Evolutionary conservation across 2,888 invertebrate species (phyloP).

Genomic region (Apodemia hepburni): DNA sequence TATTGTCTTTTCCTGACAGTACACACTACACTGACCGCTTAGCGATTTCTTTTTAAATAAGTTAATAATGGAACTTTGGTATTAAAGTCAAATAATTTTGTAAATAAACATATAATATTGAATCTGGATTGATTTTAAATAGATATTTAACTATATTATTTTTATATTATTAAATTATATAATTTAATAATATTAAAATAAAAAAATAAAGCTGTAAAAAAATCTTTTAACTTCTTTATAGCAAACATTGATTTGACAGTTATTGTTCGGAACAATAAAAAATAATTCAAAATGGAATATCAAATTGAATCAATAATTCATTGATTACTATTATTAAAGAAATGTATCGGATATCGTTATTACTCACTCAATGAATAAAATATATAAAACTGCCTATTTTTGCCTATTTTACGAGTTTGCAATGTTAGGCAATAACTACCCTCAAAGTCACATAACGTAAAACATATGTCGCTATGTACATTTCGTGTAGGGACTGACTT

Average conservation of each 20-base stretch:
- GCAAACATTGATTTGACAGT: background rate
- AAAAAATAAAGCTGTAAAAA: too few species aligned
- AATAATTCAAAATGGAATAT: background rate
- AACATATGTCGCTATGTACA: constrained; percentile 72
- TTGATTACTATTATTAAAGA: background rate
- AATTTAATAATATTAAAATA: too few species aligned
- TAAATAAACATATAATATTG: too few species aligned
- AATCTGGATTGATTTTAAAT: too few species aligned
- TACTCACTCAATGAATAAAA: constrained; percentile 11
- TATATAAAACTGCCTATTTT: constrained; percentile 19
- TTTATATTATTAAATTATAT: too few species aligned
- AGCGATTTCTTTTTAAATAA: too few species aligned
- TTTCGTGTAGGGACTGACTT: constrained; percentile 56
- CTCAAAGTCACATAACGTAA: constrained; percentile 63
- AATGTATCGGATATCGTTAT: constrained; percentile 15
- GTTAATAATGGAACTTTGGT: too few species aligned
- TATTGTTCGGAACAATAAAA: background rate
- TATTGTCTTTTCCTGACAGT: too few species aligned
- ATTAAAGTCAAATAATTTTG: too few species aligned
- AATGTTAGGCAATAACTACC: constrained; percentile 7
- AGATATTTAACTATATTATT: too few species aligned
- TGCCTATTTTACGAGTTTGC: background rate
- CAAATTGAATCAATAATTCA: background rate
- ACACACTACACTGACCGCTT: too few species aligned
- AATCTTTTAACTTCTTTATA: too few species aligned